A percentile compares a stretch with the other conserved stretches of the same genome.
Evolutionary conservation across 2,113 vertebrate species (phyloP).

Genomic region (Sylvia atricapilla): DNA sequence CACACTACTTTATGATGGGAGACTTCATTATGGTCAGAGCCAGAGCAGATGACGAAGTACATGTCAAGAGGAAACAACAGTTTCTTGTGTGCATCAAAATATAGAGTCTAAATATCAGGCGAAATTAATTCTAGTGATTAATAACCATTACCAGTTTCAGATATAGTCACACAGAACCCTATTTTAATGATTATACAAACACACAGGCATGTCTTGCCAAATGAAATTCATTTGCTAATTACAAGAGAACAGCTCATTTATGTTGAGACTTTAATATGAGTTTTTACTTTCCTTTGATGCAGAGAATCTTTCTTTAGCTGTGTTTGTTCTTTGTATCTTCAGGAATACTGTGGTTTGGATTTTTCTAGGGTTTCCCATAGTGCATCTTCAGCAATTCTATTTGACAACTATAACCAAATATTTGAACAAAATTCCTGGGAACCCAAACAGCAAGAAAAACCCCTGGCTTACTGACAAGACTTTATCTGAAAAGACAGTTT

Average conservation of each 20-base stretch:
- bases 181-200: neutral
- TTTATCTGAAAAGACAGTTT: neutral
- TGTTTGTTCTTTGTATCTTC: neutral
- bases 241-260: neutral
- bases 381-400: neutral
- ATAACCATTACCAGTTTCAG: neutral
- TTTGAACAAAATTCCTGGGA: neutral
- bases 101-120: neutral
- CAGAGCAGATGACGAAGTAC: constrained; percentile 14
- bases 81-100: neutral
- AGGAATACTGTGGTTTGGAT: neutral
- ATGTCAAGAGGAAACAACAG: neutral
- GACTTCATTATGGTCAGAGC: constrained; percentile 7
- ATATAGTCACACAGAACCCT: neutral
- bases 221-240: neutral
- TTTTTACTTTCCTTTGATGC: neutral
- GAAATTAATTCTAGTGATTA: neutral
- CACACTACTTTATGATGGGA: constrained; percentile 5
- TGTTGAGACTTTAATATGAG: neutral
- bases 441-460: neutral
- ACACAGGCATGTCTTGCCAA: neutral
- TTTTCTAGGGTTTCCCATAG: neutral
- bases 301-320: neutral
- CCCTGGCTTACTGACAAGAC: neutral
- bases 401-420: neutral